These are phyloP conservation scores for Anhinga anhinga DNA, from an alignment of 2,113 vertebrate genomes.

Conservation along the genomic window DNA sequence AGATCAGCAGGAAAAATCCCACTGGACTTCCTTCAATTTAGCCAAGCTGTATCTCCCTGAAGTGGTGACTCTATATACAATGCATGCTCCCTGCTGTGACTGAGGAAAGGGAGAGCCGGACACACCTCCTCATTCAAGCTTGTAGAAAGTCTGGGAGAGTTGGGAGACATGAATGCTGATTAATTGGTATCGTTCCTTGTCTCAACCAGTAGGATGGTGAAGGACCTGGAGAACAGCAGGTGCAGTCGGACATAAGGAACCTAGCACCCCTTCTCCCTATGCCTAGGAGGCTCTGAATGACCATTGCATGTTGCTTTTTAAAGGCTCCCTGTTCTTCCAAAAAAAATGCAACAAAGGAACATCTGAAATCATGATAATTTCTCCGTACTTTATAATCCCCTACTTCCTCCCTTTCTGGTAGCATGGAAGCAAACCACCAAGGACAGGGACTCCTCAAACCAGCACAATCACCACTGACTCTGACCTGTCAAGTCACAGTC, in stretches of 20 bases:
- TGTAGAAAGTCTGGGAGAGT: neutral
- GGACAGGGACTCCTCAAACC: neutral
- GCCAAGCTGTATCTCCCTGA: neutral
- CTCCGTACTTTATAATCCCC: neutral
- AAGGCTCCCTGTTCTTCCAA: neutral
- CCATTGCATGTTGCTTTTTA: fast-evolving
- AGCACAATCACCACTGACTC: neutral
- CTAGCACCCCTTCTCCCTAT: neutral
- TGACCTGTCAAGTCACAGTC: neutral
- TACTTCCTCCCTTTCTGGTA: neutral
- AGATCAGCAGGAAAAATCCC: neutral
- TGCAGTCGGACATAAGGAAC: fast-evolving
- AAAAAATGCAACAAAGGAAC: fast-evolving
- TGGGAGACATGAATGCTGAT: neutral
- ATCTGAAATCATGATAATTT: neutral
- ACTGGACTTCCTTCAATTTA: neutral
- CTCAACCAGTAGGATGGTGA: neutral
- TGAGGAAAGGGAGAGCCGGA: neutral
- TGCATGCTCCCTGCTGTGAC: neutral
- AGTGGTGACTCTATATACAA: neutral
- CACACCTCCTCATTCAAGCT: neutral
- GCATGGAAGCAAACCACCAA: neutral
- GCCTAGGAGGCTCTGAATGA: neutral
- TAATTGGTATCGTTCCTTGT: neutral
- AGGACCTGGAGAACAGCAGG: neutral